These are phyloP conservation scores for Scolanthus callimorphus DNA, from an alignment of 92 coral and sea anemone genomes.

Conservation along the genomic window DNA sequence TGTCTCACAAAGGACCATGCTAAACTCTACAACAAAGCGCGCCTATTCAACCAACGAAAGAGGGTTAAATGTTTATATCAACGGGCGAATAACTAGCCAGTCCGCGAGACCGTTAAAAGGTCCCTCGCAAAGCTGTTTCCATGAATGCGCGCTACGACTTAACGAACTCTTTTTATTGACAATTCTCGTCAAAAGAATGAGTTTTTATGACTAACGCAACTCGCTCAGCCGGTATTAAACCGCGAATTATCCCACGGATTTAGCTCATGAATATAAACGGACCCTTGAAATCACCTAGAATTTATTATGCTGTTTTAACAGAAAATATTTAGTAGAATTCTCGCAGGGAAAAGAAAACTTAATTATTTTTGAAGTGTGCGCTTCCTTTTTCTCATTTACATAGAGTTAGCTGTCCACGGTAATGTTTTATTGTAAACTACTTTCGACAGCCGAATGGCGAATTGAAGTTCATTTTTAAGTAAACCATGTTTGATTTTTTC, in stretches of 20 bases:
- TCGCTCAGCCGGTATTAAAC: too few species aligned
- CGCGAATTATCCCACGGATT: not conserved
- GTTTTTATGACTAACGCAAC: too few species aligned
- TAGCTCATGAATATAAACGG: not conserved
- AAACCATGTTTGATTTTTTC: slow-evolving; percentile 4
- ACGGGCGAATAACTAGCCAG: slow-evolving; percentile 21
- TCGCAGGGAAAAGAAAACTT: not conserved
- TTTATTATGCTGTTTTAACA: not conserved
- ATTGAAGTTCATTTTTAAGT: not conserved
- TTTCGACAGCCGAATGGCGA: not conserved
- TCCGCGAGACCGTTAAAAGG: not conserved
- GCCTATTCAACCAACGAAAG: slow-evolving; percentile 47
- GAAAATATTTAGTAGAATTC: not conserved
- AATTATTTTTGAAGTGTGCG: not conserved
- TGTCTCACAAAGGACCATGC: slow-evolving; percentile 74
- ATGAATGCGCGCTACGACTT: not conserved
- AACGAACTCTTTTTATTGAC: not conserved
- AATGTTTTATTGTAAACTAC: not conserved
- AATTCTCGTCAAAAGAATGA: too few species aligned
- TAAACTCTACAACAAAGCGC: slow-evolving; percentile 46
- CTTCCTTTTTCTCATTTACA: not conserved
- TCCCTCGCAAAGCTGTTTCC: not conserved
- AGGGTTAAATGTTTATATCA: slow-evolving; percentile 49
- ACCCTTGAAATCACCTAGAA: not conserved
- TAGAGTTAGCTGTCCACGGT: not conserved